Evolutionary conservation across 2,113 vertebrate species (phyloP), one percentile per base, ranked within the genome.

Genomic region (Ibidorhyncha struthersii): DNA sequence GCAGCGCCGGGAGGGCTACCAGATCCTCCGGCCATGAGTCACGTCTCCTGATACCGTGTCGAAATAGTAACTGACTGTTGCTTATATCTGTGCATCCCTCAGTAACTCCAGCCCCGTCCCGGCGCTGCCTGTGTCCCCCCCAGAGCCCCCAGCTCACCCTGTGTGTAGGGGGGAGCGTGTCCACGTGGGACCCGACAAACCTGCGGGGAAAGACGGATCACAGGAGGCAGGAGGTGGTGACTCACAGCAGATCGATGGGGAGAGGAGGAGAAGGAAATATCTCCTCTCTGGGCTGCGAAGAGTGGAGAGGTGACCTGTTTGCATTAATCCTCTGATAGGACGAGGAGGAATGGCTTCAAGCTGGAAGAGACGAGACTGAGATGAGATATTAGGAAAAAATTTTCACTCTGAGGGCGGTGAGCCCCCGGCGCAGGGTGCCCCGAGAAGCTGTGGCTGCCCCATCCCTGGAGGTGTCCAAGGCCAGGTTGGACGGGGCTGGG

Each of bases 241-340:
- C 47, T 43, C 6, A 2, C 3, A 2, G 56, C 38, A 10, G 43
- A 27, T 9, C 4, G 3, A 17, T 2, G 10, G 10, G 27, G 58
- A 45, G 49, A 32, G 49, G 49, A 32, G 49, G 36, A 66, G 59
- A 19, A 36, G 79, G 63, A 26, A 45, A 47, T 1, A 45, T 12
- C 63, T 19, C 26, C 62, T 18, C 32, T 18, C 40, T 30, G 50
- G 14, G 61, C 2, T 1, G 34, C 2, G 7, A 29, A 56, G 63
- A 25, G 32, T 6, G 40, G 38, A 32, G 70, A 55, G 47, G 70
- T 45, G 47, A 45, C 34, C 47, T 47, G 47, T 14, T 34, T 5
- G 18, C 49, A 10, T 26, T 47, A 38, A 7, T 47, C 70, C 40
- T 43, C 43, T 45, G 43, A 45, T 45, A 45, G 43, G 43, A 45